A percentile compares a stretch with the other conserved stretches of the same genome.
phyloP scores from a whole-genome alignment of 1,140 invertebrate species.

The Rhynchophorus ferrugineus region DNA sequence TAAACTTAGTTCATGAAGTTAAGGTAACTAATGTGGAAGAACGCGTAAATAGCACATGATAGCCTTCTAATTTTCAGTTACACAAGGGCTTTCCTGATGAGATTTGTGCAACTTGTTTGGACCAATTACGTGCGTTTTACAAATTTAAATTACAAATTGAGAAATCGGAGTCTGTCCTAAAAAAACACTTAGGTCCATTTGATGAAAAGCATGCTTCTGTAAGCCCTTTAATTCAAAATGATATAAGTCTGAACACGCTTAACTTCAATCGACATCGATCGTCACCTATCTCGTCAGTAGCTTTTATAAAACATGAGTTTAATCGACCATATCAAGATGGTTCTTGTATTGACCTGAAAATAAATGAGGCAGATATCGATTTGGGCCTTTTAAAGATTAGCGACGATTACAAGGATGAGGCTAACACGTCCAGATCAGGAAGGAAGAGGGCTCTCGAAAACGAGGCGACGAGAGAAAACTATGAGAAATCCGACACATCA shows the following conservation, averaged over 20 bases:
- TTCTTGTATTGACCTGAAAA: conserved; percentile 2
- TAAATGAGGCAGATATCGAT: conserved; percentile 17
- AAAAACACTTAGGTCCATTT: conserved; percentile 19
- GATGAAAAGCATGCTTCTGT: conserved; percentile 8
- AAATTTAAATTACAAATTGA: conserved; percentile 32
- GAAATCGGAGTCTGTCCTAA: conserved; percentile 22
- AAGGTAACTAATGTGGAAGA: conserved; percentile 18
- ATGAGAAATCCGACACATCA: neutral
- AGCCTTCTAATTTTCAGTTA: conserved; percentile 17
- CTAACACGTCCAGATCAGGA: too few species aligned
- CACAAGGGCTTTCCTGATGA: conserved; percentile 25
- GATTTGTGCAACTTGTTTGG: conserved; percentile 28
- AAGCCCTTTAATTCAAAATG: conserved; percentile 2
- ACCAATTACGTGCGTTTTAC: conserved; percentile 23
- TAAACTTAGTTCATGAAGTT: conserved; percentile 22
- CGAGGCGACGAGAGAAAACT: neutral
- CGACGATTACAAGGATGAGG: conserved; percentile 5
- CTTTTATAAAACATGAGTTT: conserved; percentile 9
- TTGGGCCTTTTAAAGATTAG: conserved; percentile 16
- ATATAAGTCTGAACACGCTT: neutral
- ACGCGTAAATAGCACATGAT: neutral
- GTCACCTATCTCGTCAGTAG: neutral
- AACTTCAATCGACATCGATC: conserved; percentile 3
- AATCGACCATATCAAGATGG: neutral
- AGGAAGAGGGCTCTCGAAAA: too few species aligned